A percentile compares a stretch with the other conserved stretches of the same genome.
phyloP scores from a whole-genome alignment of 1,140 invertebrate genomes.

The Drosophila prosaltans region DNA sequence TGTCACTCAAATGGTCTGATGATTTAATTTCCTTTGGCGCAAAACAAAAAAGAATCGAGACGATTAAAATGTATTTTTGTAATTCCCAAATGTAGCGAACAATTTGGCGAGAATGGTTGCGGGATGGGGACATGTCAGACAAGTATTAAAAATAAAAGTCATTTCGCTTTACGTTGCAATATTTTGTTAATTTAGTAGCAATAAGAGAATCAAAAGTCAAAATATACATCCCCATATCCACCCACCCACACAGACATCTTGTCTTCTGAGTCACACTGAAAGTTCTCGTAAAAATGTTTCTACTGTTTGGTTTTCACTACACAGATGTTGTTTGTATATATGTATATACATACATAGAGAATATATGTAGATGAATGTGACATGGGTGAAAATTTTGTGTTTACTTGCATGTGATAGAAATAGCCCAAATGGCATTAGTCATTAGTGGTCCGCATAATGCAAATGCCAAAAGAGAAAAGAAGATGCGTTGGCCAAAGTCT shows the following conservation, averaged over 20 bases:
- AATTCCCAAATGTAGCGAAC: constrained; percentile 56
- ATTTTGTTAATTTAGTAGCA: constrained; percentile 70
- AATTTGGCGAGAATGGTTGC: constrained; percentile 18
- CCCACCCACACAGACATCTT: constrained; percentile 39
- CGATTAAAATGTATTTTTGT: constrained; percentile 66
- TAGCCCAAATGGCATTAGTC: constrained; percentile 44
- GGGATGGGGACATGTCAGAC: constrained; percentile 28
- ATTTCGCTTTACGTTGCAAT: constrained; percentile 61
- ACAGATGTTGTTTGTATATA: neutral
- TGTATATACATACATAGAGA: too few relatives aligned
- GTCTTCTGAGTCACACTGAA: constrained; percentile 42
- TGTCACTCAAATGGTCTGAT: constrained; percentile 69
- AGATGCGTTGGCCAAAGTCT: constrained; percentile 4
- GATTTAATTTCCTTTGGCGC: constrained; percentile 74
- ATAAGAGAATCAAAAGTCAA: constrained; percentile 17
- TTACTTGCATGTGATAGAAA: constrained; percentile 54
- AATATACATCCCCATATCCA: constrained; percentile 12
- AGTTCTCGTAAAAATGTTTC: constrained; percentile 1
- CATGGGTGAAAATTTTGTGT: constrained; percentile 33
- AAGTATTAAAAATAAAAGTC: constrained; percentile 44
- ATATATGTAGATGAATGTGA: neutral
- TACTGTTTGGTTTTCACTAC: constrained; percentile 11
- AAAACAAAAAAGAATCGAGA: constrained; percentile 44
- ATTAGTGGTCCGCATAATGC: constrained; percentile 26
- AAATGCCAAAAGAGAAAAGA: constrained; percentile 11